Evolutionary conservation across 2,888 invertebrate species (phyloP), one percentile per base, ranked within the genome.

Genomic region (Caenorhabditis imperialis): DNA sequence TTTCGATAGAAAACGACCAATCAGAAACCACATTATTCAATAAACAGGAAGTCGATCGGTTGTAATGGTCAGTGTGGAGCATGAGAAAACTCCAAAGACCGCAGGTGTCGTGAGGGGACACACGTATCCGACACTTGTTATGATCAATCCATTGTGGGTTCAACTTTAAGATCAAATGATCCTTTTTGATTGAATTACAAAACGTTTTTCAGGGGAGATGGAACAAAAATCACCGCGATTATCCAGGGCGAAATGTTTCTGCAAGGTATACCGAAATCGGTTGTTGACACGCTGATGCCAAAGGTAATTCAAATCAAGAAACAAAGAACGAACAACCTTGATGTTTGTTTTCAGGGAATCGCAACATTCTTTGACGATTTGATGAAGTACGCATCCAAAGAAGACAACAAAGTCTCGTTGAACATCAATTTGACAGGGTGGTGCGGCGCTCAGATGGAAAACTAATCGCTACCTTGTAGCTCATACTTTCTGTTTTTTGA

Each of bases 31-130:
- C 27, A 35, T 18, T 1, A 22, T 27, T 44, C 30, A 30, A 30
- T 10, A 10, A 30, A 30, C 27, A 78, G 78, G 78, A 27, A 73
- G 72, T 22, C 63, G 78, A 33, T 57, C 75, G 4, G 78, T 78
- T n/a, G 75, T 78, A 3, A 65, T 78, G 63, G 78, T 75, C 23
- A 78, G 78, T 51, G 75, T 78, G 6, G 67, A 58, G 10, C 45
- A 75, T 20, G 61, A 69, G 25, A 69, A 69, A 38, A 53, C 61
- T 1, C 78, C 78, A 5, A 45, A 60, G 38, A 60, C 69, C 38
- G 61, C 57, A 5, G 75, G 70, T 5, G 57, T 75, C 8, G 78
- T 78, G 7, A 63, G 78, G 22, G 78, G 72, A 16, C 61, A 61
- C 14, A 78, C 78, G n/a, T 75, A 70, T 48, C 78, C 78, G 8